Percentiles rank a stretch among this genome's conserved stretches.
These are phyloP conservation scores for Stegastes partitus DNA, from an alignment of 2,113 vertebrate genomes.

Conservation along the genomic window DNA sequence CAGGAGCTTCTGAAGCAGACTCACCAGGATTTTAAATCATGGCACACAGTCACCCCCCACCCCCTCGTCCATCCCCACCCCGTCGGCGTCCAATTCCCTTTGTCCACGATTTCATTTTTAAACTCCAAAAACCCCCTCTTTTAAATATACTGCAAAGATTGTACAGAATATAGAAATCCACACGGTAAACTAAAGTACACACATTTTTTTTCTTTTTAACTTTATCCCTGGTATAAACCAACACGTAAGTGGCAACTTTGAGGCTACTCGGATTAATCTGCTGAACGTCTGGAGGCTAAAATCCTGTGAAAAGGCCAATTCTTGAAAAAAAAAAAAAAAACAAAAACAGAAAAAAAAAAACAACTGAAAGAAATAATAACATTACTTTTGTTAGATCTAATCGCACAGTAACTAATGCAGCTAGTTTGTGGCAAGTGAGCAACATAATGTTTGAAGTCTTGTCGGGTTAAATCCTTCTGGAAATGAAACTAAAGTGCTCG, in stretches of 20 bases:
- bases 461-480: constrained; percentile 48
- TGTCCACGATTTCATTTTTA: constrained; percentile 4
- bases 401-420: constrained; percentile 64
- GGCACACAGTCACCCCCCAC: constrained; percentile 16
- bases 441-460: constrained; percentile 32
- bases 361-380: constrained; percentile 7
- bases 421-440: constrained; percentile 64
- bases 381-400: constrained; percentile 61
- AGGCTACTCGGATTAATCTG: constrained; percentile 58
- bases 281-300: constrained; percentile 30
- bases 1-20: constrained; percentile 41
- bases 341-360: not conserved
- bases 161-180: constrained; percentile 74
- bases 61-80: not conserved
- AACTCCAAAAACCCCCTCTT: constrained; percentile 56
- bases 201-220: constrained; percentile 42
- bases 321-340: constrained; percentile 14
- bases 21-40: constrained; percentile 48
- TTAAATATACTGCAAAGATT: constrained; percentile 80
- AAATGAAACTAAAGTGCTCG: constrained; percentile 61
- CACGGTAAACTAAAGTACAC: constrained; percentile 71
- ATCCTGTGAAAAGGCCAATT: constrained; percentile 56
- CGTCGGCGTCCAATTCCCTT: constrained; percentile 9
- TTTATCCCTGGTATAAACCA: constrained; percentile 55
- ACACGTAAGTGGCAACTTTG: constrained; percentile 51